Base-by-base conservation (phyloP, 2,113 vertebrate genomes). In the Platysternon megacephalum region DNA sequence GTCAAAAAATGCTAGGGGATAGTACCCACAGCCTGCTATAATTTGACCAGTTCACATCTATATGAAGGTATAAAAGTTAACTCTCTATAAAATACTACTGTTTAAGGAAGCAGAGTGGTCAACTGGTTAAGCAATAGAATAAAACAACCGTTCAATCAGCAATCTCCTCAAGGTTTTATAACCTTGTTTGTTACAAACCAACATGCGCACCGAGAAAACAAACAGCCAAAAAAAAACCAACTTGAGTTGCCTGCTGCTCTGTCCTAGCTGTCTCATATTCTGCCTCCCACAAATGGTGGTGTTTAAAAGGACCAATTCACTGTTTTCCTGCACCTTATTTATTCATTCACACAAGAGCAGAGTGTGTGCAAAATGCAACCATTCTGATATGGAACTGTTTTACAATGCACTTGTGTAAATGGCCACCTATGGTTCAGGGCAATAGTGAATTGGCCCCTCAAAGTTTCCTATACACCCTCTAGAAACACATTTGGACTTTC, bases 1-100 rank as follows among this genome's bases (percentile, higher is more conserved):
- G 21, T 85, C 53, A 91, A 53, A 96, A 96, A 92, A 88, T 81
- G 78, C 32, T 82, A 80, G 49, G 8, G 72, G 90, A 81, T 90
- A 1, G 56, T 87, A 19, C 74, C 46, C 79, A 82, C 21, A 87
- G 10, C 11, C 49, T 93, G 52, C 76, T 48, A 39, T 84, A 84
- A 86, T 21, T 92, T 79, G 46, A 82, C 19, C 80, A 90, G 39
- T 90, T 93, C 68, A 58, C 22, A 10, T 93, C 89, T 9, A 6
- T 88, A 32, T 76, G 53, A 11, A 46, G 53, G 3, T 89, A 0
- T 61, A 86, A 82, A 32, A n/a, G 61, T 48, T 76, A 42, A 91
- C 24, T 42, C 14, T 88, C 48, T 58, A 81, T 93, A 48, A n/a
- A 82, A 85, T 2, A 42, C 32, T 26, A 86, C 17, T 84, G 2